Evolutionary conservation across 2,113 vertebrate species (phyloP), one percentile per base, ranked within the genome.

Genomic region (Sterna hirundo): DNA sequence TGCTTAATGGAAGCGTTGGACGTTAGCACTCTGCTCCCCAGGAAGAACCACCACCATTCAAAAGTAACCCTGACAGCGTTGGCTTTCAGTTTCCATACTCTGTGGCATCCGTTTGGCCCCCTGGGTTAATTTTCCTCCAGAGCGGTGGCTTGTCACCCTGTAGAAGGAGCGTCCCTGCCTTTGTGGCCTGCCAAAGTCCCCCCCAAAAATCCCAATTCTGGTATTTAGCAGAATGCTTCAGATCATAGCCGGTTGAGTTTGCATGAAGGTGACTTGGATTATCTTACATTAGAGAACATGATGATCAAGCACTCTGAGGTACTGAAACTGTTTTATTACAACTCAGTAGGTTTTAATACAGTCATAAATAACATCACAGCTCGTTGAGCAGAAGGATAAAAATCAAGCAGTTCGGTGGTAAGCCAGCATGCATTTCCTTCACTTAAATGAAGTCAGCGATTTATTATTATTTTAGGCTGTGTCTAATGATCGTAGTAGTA

Each of bases 241-340:
- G 46, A 36, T 89, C 19, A 19, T 25, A 40, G 44, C 18, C 47
- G 65, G 71, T 4, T 94, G 91, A 69, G 75, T 96, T 97, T 97
- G 93, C 96, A 76, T 97, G 97, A 98, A 98, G 97, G 98, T 98
- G 97, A 98, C 96, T 98, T 95, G 86, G 85, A 88, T 95, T 96
- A 91, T 97, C n/a, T 97, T 97, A 83, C 88, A 90, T 86, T 76
- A 86, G 92, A 22, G 5, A 84, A 90, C 77, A 77, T 72, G 79
- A 89, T 97, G 96, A 93, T 93, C 78, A 52, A 82, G 82, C 83
- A 23, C 27, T 84, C 94, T 30, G 84, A 96, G 70, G 68, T 81
- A 93, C 94, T 83, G 68, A 76, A 88, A 92, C 94, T 94, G 60
- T 47, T 97, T 90, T 97, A 88, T 92, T 92, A 88, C 94, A 87